These are phyloP conservation scores for Dendroctonus ponderosae DNA, from an alignment of 1,140 invertebrate genomes.

Conservation along the genomic window DNA sequence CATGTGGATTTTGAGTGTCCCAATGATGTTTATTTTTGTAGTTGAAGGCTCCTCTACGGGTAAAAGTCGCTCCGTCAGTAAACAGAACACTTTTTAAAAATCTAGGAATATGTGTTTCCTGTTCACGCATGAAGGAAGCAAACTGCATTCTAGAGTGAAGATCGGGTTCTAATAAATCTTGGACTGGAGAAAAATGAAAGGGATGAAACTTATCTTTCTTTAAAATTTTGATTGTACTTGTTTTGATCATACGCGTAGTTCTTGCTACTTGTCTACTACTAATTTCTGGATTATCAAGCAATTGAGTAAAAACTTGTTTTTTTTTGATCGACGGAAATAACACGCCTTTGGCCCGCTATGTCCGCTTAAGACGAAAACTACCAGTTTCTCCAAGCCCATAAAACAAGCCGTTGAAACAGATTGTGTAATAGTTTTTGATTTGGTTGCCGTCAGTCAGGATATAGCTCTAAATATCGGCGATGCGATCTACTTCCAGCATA, in stretches of 20 bases:
- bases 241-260: neutral
- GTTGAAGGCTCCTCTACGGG: no score
- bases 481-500: neutral
- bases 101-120: no score
- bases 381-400: no score
- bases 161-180: neutral
- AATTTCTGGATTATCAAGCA: constrained; percentile 3
- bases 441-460: neutral
- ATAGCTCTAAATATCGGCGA: constrained; percentile 1
- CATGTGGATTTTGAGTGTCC: no score
- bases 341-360: neutral
- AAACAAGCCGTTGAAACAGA: neutral
- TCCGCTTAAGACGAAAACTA: neutral
- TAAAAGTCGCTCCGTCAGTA: no score
- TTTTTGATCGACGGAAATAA: neutral
- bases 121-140: no score
- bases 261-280: neutral
- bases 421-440: constrained; percentile 1
- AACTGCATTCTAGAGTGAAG: no score
- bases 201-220: neutral
- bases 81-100: no score
- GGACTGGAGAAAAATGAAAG: neutral
- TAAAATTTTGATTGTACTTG: neutral
- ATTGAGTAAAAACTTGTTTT: neutral
- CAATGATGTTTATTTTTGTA: no score